Evolutionary conservation across 64 coral and sea anemone genomes (phyloP), one percentile per base, ranked within the genome.

Genomic region (Pachyseris speciosa): DNA sequence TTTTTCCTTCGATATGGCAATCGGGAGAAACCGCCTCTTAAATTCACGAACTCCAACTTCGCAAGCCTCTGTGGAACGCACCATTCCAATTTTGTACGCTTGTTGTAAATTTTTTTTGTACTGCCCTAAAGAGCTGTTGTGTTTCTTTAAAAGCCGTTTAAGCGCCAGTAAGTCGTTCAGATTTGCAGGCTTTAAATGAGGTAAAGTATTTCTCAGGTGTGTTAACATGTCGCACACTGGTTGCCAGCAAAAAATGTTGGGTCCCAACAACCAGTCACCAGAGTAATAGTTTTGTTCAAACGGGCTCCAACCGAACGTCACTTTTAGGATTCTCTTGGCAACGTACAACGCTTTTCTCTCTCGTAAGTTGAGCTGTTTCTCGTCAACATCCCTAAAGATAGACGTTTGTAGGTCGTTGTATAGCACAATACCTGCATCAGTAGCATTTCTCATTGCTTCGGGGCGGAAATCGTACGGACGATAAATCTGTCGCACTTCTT

Each of bases 211-310:
- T n/a, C 2, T 22, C 17, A 72, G 37, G 16, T 43, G 12, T 1
- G 9, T 42, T 42, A 72, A 22, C 38, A 72, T 22, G 13, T 72
- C 20, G 32, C 38, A 72, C 16, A 25, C 37, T 9, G 69, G 69
- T 7, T 72, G 69, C 69, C 69, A 72, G 36, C 69, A 72, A 37
- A 72, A 72, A 8, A 72, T 38, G 19, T 72, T 72, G 5, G 69
- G 69, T 24, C 69, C 69, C 17, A 72, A 22, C 38, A 72, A 9
- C 69, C 69, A 72, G 20, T 26, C 38, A 10, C 69, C 69, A 22
- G 69, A 72, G 69, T 72, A 72, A 24, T 72, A 42, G 24, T 72
- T 43, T 22, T 10, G 20, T 72, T 72, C 69, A 72, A 41, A 72
- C 7, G 69, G 69, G 69, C 69, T 72, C 69, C 69, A 72, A 37